Percentiles rank a stretch among this genome's conserved stretches.
These are phyloP conservation scores for Chaetogeoica ovagalla DNA, from an alignment of 2,888 invertebrate species.

Conservation along the genomic window DNA sequence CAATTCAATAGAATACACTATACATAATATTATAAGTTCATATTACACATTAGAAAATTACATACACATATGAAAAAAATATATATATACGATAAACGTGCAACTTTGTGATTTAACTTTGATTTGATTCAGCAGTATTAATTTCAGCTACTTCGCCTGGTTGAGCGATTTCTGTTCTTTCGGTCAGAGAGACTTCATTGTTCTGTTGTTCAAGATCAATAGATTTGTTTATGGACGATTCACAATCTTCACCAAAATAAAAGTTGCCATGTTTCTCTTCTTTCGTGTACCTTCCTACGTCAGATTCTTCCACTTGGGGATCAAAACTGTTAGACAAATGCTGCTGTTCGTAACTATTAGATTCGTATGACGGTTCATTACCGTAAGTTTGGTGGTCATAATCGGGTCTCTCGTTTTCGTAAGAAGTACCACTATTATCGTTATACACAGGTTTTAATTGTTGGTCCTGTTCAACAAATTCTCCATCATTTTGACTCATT, in stretches of 20 bases:
- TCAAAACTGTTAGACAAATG: background rate
- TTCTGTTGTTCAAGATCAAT: background rate
- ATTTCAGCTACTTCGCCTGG: background rate
- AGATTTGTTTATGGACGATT: background rate
- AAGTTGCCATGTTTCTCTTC: constrained; percentile 19
- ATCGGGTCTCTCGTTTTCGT: background rate
- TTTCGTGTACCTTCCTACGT: background rate
- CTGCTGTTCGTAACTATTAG: background rate
- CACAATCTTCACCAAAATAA: constrained; percentile 17
- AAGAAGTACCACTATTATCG: background rate
- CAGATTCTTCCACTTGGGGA: background rate
- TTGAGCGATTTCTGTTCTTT: background rate
- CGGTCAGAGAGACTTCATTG: constrained; percentile 1
- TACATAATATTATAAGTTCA: too few species aligned
- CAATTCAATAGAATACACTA: too few species aligned
- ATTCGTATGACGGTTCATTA: background rate
- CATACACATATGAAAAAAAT: too few species aligned
- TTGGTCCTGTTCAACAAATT: constrained; percentile 19
- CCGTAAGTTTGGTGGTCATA: background rate
- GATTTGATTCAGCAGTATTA: constrained; percentile 4
- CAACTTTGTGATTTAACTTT: background rate
- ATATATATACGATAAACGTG: too few species aligned
- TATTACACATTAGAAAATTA: too few species aligned
- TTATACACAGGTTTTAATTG: background rate
- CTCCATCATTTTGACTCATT: background rate